Base-by-base conservation (phyloP, 2,113 vertebrate species). In the Crotalus viridis region DNA sequence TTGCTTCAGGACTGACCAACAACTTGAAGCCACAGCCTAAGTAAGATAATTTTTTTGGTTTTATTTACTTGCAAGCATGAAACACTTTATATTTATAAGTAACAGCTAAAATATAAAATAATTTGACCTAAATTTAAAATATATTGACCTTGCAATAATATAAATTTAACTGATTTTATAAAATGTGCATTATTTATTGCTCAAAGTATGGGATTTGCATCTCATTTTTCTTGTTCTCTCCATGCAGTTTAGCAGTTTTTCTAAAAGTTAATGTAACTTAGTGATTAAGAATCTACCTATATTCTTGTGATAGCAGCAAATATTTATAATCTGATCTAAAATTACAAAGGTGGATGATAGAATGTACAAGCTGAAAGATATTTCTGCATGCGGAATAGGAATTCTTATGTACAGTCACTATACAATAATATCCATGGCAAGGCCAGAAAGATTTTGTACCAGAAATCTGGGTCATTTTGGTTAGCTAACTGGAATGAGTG, bases 1-100 rank as follows among this genome's bases (percentile, higher is more conserved):
- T 96, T 99, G 99, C 95, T 99, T 99, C 94, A 99, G 97, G 39
- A 99, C 99, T 0, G 99, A 99, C 99, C 99, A 99, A 96, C 99
- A 99, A 95, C 99, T 99, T 4, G 99, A 99, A 64, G 99, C 98
- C 95, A 99, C 99, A 2, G 99, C 99, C 99, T 99, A 97, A 26
- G 94, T 43, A 5, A 17, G 24, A 92, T 88, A 56, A 39, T 94
- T 81, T 57, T 13, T 48, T 51, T 69, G n/a, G 61, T 69, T 56
- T 81, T 43, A 81, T 81, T 81, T 43, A 93, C 5, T 94, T 93
- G 1, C 57, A 26, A 46, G 22, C 0, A 93, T 26, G 5, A 89
- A 55, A 89, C 87, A 56, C 59, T 54, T 0, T 64, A 33, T 33
- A 9, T 74, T 87, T 69, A 87, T 28, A 90, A 81, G 48, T 22